A percentile compares a stretch with the other conserved stretches of the same genome.
Conservation (phyloP, 2,113 vertebrate species). For the Picathartes gymnocephalus region DNA sequence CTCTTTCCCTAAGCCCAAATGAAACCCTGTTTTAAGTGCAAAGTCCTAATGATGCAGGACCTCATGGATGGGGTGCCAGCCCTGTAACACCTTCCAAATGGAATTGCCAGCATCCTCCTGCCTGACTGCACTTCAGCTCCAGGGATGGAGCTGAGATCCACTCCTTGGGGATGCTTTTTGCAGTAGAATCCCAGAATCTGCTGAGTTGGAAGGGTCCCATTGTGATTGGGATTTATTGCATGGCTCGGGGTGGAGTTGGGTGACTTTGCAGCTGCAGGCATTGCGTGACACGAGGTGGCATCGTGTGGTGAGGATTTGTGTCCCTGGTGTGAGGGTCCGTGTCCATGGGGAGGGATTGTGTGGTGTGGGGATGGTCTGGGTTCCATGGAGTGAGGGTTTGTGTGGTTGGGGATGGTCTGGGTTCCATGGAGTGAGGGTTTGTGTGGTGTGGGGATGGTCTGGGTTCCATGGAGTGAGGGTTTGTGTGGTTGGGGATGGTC, state of each 20-base stretch:
- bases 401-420: no score
- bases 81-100: not conserved
- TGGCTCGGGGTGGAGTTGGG: fast-evolving
- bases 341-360: not conserved
- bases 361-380: not conserved
- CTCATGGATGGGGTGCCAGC: not conserved
- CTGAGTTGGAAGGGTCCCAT: not conserved
- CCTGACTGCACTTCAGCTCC: not conserved
- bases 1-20: not conserved
- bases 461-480: not conserved
- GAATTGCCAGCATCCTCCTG: not conserved
- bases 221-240: fast-evolving
- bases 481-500: not conserved
- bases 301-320: not conserved
- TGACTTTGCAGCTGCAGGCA: fast-evolving
- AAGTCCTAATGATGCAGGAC: not conserved
- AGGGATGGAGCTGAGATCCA: not conserved
- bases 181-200: not conserved
- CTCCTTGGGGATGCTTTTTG: not conserved
- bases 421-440: not conserved
- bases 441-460: not conserved
- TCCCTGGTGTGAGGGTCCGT: not conserved
- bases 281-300: fast-evolving
- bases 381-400: not conserved
- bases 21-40: not conserved